Evolutionary conservation across 2,113 vertebrate genomes (phyloP).

Genomic region (Hemibagrus wyckioides): DNA sequence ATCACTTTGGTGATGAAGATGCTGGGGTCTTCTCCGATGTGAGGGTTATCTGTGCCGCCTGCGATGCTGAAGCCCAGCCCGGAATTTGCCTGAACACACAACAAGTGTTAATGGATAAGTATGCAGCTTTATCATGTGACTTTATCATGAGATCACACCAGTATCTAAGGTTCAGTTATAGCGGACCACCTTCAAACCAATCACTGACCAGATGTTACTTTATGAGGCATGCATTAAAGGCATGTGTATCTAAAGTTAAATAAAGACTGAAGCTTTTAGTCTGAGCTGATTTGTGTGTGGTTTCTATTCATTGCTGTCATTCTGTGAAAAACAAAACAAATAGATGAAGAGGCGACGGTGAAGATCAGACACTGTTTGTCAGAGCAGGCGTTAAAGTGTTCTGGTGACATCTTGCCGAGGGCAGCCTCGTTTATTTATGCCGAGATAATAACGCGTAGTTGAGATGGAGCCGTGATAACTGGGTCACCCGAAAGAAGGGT

Average conservation of each 20-base stretch:
- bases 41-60: conserved; percentile 95
- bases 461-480: conserved; percentile 24
- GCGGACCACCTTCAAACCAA: too few species aligned
- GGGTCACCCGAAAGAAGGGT: conserved; percentile 39
- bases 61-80: conserved; percentile 99
- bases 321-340: background rate
- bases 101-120: background rate
- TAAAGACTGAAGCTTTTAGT: background rate
- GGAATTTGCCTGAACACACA: conserved; percentile 84
- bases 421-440: conserved; percentile 47
- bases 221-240: background rate
- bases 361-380: background rate
- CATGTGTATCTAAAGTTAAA: background rate
- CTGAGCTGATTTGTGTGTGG: background rate
- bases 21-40: conserved; percentile 95
- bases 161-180: too few species aligned
- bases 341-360: background rate
- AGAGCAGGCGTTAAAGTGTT: background rate
- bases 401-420: conserved; percentile 34
- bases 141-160: background rate
- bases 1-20: conserved; percentile 99
- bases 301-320: background rate
- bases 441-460: conserved; percentile 45
- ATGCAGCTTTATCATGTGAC: background rate
- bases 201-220: background rate